Percentiles rank a stretch among this genome's conserved stretches.
Conservation (phyloP, 2,888 invertebrate genomes). For the Drosophila neotestacea region DNA sequence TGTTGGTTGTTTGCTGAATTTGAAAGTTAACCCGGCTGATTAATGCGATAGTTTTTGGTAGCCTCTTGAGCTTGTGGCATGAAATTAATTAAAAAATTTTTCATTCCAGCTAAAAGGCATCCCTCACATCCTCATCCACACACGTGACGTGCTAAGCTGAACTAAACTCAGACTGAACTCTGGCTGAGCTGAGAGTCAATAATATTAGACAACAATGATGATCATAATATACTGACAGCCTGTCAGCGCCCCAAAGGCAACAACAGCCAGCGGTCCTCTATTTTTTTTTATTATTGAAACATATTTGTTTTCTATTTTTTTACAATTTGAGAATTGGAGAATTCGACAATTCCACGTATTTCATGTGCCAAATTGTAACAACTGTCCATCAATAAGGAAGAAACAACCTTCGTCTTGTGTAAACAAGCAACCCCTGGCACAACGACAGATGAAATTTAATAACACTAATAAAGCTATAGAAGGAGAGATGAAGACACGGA, state of each 20-base stretch:
- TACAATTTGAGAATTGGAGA: constrained; percentile 17
- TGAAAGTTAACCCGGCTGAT: constrained; percentile 67
- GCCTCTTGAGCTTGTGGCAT: constrained; percentile 62
- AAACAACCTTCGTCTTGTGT: constrained; percentile 24
- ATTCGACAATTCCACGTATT: constrained; percentile 49
- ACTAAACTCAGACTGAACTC: neutral
- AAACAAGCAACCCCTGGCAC: constrained; percentile 40
- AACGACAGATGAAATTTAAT: constrained; percentile 71
- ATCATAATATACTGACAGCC: constrained; percentile 33
- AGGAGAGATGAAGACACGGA: constrained; percentile 34
- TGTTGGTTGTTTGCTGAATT: constrained; percentile 54
- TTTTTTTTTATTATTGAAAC: constrained; percentile 32
- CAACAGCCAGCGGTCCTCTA: neutral
- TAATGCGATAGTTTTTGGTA: constrained; percentile 76
- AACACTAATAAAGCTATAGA: constrained; percentile 72
- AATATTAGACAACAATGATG: constrained; percentile 35
- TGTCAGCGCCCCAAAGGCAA: constrained; percentile 42
- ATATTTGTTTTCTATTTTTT: constrained; percentile 50
- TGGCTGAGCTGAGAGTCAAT: constrained; percentile 32
- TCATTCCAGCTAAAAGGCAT: neutral
- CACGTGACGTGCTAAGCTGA: constrained; percentile 26
- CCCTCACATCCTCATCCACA: neutral
- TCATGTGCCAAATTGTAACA: constrained; percentile 70
- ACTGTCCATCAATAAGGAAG: constrained; percentile 49
- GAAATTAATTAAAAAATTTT: constrained; percentile 68